Base-by-base conservation (phyloP, 1,140 invertebrate species). In the Sycophaga agraensis region DNA sequence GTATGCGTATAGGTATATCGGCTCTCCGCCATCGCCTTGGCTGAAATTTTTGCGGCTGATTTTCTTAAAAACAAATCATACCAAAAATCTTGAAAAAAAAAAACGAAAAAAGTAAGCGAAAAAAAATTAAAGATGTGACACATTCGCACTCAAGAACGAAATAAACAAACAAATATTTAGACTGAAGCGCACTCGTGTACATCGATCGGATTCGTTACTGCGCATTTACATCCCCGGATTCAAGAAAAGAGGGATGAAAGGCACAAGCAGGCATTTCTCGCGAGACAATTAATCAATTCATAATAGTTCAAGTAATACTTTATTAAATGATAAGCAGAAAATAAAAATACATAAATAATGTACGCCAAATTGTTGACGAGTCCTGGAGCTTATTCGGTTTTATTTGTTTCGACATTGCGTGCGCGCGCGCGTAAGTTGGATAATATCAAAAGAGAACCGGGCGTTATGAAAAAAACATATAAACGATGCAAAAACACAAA, bases 61-160 rank as follows among this genome's bases (percentile, higher is more conserved):
- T 50, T 59, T 59, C 57, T 59, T 59, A 59, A 59, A 50, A 49
- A 50, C 19, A 57, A 46, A 6, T n/a, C 5, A 37, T 12, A 34
- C 19, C 17, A 37, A 57, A 45, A 57, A 57, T 1, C n/a, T n/a
- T n/a, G n/a, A n/a, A 46, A 12, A 42, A 46, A 4, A 22, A 46
- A 46, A 22, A 46, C 5, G 26, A 53, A 24, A 40, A 54, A 50
- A 54, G 9, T n/a, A 31, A 31, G 28, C 4, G 28, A 4, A 31
- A 31, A 31, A 31, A 31, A 6, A 31, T 31, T 11, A 11, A 31
- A 43, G 19, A 43, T 21, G 8, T 21, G n/a, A 17, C 21, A 17
- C 40, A n/a, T n/a, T 42, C 40, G 16, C 40, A 19, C 14, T n/a
- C 28, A n/a, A 1, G 46, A 49, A 31, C 11, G 9, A 31, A 31